A percentile compares a stretch with the other conserved stretches of the same genome.
Conservation (phyloP, 2,113 vertebrate species). For the Pterocles burchelli region DNA sequence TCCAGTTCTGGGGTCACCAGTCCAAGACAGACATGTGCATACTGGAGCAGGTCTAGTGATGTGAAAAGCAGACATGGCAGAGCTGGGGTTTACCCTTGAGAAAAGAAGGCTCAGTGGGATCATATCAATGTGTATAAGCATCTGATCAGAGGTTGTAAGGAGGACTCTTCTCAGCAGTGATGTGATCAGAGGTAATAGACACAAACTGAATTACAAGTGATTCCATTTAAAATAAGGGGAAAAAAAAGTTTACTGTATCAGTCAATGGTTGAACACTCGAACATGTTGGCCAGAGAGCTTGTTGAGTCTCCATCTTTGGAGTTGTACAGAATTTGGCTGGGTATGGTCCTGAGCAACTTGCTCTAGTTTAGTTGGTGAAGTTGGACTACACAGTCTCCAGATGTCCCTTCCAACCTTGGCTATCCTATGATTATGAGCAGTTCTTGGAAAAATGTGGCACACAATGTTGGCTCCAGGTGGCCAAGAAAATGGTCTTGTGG, state of each 20-base stretch:
- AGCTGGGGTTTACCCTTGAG: not conserved
- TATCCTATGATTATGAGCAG: not conserved
- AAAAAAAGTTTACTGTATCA: not conserved
- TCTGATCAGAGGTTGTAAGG: not conserved
- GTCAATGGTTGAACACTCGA: not conserved
- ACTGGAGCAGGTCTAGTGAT: not conserved
- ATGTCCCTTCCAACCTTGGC: not conserved
- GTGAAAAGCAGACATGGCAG: not conserved
- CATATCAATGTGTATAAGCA: not conserved
- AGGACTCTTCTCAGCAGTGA: not conserved
- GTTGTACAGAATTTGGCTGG: not conserved
- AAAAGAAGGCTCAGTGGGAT: not conserved
- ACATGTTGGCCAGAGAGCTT: not conserved
- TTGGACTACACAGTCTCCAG: not conserved
- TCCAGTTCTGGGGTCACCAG: not conserved
- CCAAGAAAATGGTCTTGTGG: not conserved
- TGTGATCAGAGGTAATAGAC: not conserved
- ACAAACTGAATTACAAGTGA: not conserved
- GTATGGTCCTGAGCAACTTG: accelerated
- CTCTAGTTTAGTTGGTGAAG: not conserved
- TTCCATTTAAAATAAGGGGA: not conserved
- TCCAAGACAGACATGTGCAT: not conserved
- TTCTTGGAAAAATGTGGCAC: not conserved
- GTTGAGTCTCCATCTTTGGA: not conserved
- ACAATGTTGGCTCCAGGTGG: not conserved